Conservation (phyloP, 1,140 invertebrate species). For the Gyrodactylus bullatarudis region DNA sequence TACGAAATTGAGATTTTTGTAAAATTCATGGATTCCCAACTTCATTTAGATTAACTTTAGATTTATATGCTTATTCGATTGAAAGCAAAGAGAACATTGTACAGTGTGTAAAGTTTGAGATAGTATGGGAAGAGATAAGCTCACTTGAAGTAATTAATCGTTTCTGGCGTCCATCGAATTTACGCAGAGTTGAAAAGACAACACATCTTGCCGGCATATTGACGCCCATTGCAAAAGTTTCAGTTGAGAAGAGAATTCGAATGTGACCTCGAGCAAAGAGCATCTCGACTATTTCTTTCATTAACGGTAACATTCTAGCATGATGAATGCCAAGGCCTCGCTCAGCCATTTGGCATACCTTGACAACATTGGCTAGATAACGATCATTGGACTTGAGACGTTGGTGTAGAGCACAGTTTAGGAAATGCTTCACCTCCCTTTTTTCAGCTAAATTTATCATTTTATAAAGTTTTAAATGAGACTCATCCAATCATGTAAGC, state of each 20-base stretch:
- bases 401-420: neutral
- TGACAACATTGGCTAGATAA: neutral
- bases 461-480: neutral
- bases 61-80: neutral
- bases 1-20: too few species aligned
- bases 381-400: neutral
- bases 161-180: conserved; percentile 49
- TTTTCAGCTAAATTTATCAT: neutral
- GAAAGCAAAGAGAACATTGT: neutral
- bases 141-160: conserved; percentile 49
- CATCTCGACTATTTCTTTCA: conserved; percentile 85
- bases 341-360: conserved; percentile 36
- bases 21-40: too few species aligned
- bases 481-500: too few species aligned
- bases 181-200: conserved; percentile 59
- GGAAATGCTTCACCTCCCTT: neutral
- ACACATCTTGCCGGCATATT: conserved; percentile 88
- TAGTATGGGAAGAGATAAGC: too few species aligned
- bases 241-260: conserved; percentile 62
- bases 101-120: neutral
- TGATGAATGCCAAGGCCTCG: conserved; percentile 78
- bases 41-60: too few species aligned
- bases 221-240: conserved; percentile 95
- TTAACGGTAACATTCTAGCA: conserved; percentile 68
- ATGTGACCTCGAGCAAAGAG: conserved; percentile 60